Evolutionary conservation across 2,113 vertebrate genomes (phyloP), one percentile per base, ranked within the genome.

Genomic region (Tragelaphus buxtoni): DNA sequence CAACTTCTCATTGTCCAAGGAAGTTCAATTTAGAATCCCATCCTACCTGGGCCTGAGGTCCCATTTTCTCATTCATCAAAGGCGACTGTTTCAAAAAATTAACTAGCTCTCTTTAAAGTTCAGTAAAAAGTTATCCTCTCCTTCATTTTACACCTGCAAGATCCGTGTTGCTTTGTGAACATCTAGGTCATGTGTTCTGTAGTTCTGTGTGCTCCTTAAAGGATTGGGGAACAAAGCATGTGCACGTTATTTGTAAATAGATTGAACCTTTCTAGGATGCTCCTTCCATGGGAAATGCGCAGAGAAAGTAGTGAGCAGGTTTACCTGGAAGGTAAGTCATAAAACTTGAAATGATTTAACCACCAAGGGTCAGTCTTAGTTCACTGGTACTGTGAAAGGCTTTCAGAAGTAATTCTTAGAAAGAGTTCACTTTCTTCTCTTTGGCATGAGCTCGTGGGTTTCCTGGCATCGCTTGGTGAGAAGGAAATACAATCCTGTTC

Each of bases 1-100:
- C 12, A 30, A 47, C 74, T 55, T 94, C 98, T 77, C 32, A 24
- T 86, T 94, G 96, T 49, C 95, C 77, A n/a, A 39, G 85, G 55
- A 95, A 72, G 35, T 47, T 51, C 65, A 74, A 28, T 8, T 17
- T 8, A 22, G 47, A 88, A 65, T 49, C 60, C 42, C 56, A 24
- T 65, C 51, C 61, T 45, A 42, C 5, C 13, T 14, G 13, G 32
- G 14, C 13, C n/a, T 26, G 17, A 81, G 49, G 82, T 89, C 74
- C 76, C 63, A 74, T 96, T 55, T 95, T 45, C 35, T 94, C 47
- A n/a, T 35, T 85, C 77, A 86, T 39, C 76, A 63, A 91, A 77
- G 4, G 65, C 14, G 45, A 95, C 85, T 49, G 42, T 56, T 42
- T 91, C 45, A 51, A 42, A 49, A 51, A 69, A 60, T 87, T 42